Evolutionary conservation across 2,888 invertebrate genomes (phyloP).

Genomic region (Chrysodeixis includens): DNA sequence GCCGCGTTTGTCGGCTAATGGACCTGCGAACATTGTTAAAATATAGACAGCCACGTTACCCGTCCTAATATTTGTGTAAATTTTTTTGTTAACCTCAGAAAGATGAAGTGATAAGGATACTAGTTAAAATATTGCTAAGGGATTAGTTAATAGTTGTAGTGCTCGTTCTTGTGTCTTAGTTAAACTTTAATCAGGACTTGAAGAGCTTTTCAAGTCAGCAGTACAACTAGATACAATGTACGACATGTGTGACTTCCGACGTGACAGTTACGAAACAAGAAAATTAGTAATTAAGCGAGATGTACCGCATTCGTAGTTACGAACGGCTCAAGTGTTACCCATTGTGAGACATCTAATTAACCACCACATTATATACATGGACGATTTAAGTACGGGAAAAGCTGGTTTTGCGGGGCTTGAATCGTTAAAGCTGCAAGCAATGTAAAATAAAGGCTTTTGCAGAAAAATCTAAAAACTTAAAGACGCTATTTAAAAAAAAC

Average conservation of each 20-base stretch:
- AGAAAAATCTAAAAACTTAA: conserved; percentile 8
- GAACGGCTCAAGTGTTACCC: conserved; percentile 26
- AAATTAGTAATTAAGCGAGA: conserved; percentile 70
- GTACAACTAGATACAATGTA: neutral
- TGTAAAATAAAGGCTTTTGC: no score
- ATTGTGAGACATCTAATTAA: conserved; percentile 51
- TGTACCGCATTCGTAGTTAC: conserved; percentile 46
- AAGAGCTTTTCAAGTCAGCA: conserved; percentile 18
- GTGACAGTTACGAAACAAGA: conserved; percentile 58
- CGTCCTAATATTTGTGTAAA: neutral
- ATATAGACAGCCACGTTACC: neutral
- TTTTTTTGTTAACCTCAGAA: neutral
- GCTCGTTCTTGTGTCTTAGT: neutral
- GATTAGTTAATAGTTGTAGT: neutral
- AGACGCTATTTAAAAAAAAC: neutral
- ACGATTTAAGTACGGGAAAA: neutral
- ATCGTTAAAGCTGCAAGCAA: no score
- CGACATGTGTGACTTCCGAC: conserved; percentile 41
- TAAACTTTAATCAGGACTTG: conserved; percentile 35
- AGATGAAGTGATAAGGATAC: neutral
- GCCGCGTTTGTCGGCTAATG: conserved; percentile 63
- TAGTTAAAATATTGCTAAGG: neutral
- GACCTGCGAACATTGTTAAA: conserved; percentile 28
- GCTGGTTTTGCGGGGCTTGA: no score
- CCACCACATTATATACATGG: conserved; percentile 39